Evolutionary conservation across 2,113 vertebrate genomes (phyloP), one percentile per base, ranked within the genome.

Genomic region (Larimichthys crocea): DNA sequence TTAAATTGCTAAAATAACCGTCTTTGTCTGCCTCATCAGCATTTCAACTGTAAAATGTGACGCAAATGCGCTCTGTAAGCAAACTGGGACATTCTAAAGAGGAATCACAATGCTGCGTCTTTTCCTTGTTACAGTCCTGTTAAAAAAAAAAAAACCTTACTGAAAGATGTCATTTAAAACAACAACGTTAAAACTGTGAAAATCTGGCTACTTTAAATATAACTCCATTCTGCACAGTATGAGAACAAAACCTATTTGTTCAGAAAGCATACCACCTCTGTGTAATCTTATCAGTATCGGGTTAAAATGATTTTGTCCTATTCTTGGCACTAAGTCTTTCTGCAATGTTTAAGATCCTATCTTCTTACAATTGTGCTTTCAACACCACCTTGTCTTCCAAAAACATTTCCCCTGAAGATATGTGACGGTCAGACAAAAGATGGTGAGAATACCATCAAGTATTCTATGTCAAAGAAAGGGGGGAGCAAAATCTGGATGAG

Each of bases 351-450:
- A 14, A 74, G 86, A 85, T 80, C 53, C 48, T 59, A 83, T 87
- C 72, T 64, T 48, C 53, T 79, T 74, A 68, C 71, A 69, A 50
- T 42, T 76, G 80, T 76, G 74, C 42, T 86, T 65, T 81, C 65
- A 83, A 62, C 50, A 64, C n/a, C 15, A 46, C 3, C 9, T 12
- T 65, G 44, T 55, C 74, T 83, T 80, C 35, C 26, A 65, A 84
- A 83, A 80, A 82, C 44, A 71, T 85, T 85, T 65, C 81, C 82
- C 78, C 84, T 61, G 35, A 40, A 84, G 88, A 86, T 72, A 73
- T 81, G 29, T 64, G 53, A 66, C 20, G 1, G 26, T 76, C 84
- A 72, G 60, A 89, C 83, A 88, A 89, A 87, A 81, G 76, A 49
- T 20, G 75, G n/a, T 63, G 69, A 55, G 66, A 86, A 80, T 61